A percentile compares a stretch with the other conserved stretches of the same genome.
Evolutionary conservation across 53 echinoderm and acorn worm genomes (phyloP).

Genomic region (Paracentrotus lividus): DNA sequence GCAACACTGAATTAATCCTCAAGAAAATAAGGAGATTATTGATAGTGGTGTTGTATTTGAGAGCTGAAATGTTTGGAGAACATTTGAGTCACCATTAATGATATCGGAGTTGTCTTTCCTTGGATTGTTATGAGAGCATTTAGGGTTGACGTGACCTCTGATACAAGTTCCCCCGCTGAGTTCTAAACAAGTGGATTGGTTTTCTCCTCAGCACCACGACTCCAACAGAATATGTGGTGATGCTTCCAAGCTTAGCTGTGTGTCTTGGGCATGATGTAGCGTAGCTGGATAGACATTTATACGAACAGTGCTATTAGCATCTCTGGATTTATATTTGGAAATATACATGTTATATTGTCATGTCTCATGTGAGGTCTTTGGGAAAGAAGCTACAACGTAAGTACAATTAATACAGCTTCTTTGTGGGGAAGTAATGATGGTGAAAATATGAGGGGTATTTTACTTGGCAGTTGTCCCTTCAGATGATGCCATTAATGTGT

Average conservation of each 20-base stretch:
- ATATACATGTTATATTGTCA: background rate
- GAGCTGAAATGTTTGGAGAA: background rate
- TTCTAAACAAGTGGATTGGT: slow-evolving; percentile 64
- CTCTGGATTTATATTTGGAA: background rate
- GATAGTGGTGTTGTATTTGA: background rate
- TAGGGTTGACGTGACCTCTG: slow-evolving; percentile 24
- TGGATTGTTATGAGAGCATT: slow-evolving; percentile 13
- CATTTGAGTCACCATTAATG: background rate
- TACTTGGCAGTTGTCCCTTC: no score
- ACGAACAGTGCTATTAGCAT: background rate
- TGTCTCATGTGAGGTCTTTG: slow-evolving; percentile 12
- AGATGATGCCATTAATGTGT: no score
- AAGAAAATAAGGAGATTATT: background rate
- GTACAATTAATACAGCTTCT: no score
- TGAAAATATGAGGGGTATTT: no score
- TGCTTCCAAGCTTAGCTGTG: background rate
- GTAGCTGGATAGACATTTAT: background rate
- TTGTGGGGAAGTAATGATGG: no score
- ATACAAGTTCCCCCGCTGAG: slow-evolving; percentile 53
- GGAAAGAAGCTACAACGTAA: slow-evolving; percentile 59
- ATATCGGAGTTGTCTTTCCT: slow-evolving; percentile 24
- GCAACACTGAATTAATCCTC: no score
- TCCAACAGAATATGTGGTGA: slow-evolving; percentile 16
- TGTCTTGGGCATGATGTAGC: no score
- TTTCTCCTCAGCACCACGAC: background rate